phyloP scores from a whole-genome alignment of 30 jellyfish, hydroid and myxozoan species.

The Rhopilema esculentum region DNA sequence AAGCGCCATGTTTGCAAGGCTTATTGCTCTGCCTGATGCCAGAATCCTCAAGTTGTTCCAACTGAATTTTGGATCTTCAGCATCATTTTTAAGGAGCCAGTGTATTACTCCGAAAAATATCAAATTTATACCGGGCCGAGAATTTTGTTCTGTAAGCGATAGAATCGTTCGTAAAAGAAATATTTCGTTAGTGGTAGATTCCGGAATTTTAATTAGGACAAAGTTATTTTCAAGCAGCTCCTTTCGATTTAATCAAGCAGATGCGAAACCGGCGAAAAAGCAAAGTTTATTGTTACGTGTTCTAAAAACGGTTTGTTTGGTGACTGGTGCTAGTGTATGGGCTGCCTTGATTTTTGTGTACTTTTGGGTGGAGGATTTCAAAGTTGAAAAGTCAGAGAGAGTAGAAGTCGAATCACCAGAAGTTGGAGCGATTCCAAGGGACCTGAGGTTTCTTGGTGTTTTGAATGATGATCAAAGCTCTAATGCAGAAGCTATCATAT shows the following conservation, averaged over 20 bases:
- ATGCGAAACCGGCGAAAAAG: constrained; percentile 3
- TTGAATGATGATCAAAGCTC: neutral
- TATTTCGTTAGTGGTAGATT: neutral
- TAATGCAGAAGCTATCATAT: neutral
- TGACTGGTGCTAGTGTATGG: constrained; percentile 42
- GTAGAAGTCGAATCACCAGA: neutral
- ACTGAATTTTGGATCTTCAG: too few relatives aligned
- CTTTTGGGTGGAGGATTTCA: constrained; percentile 21
- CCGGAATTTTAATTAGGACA: neutral
- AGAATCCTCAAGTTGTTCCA: too few relatives aligned
- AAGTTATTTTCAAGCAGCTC: neutral
- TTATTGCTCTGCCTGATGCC: too few relatives aligned
- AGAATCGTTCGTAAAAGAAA: neutral
- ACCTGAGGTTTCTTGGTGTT: constrained; percentile 15
- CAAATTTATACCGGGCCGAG: neutral
- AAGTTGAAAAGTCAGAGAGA: constrained; percentile 3
- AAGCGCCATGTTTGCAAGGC: too few relatives aligned
- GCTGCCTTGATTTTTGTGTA: constrained; percentile 4
- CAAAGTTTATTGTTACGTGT: neutral
- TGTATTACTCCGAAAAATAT: neutral
- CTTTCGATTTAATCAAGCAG: neutral
- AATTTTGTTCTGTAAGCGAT: neutral
- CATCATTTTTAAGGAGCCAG: too few relatives aligned
- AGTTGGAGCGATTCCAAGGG: neutral
- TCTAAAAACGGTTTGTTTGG: neutral